These are phyloP conservation scores for Hypercompe scribonia DNA, from an alignment of 2,888 invertebrate genomes.

Conservation along the genomic window DNA sequence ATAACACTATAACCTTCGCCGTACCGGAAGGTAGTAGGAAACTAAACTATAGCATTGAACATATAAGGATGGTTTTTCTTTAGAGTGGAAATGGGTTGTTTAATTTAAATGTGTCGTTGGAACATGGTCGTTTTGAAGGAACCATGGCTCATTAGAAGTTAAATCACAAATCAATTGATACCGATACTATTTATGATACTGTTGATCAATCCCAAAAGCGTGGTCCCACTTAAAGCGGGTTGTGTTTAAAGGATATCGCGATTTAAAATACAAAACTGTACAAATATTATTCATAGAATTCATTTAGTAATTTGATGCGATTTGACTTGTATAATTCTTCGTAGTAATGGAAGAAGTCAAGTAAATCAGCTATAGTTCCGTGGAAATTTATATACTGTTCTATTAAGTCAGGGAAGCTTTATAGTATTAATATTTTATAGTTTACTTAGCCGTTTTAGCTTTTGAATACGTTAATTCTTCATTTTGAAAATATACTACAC, in stretches of 20 bases:
- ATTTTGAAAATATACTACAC: too few relatives aligned
- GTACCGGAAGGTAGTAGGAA: neutral
- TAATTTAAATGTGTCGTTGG: slow-evolving; percentile 61
- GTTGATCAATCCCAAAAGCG: slow-evolving; percentile 29
- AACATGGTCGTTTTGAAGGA: slow-evolving; percentile 63
- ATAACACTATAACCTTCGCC: slow-evolving; percentile 43
- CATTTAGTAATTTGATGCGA: too few relatives aligned
- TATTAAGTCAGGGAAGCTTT: too few relatives aligned
- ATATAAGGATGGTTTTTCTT: slow-evolving; percentile 41
- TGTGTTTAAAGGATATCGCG: neutral
- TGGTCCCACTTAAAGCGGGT: slow-evolving; percentile 40
- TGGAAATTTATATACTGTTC: neutral
- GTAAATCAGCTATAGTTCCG: neutral
- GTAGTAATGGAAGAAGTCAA: neutral
- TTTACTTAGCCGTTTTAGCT: too few relatives aligned
- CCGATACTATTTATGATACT: slow-evolving; percentile 53
- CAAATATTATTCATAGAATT: too few relatives aligned
- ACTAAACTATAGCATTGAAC: slow-evolving; percentile 1
- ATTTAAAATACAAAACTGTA: too few relatives aligned
- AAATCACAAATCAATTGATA: slow-evolving; percentile 67
- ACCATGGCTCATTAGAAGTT: slow-evolving; percentile 70
- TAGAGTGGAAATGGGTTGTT: slow-evolving; percentile 24
- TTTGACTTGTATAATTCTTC: neutral
- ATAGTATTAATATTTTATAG: too few relatives aligned
- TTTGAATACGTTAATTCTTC: too few relatives aligned